phyloP scores from a whole-genome alignment of 1,140 invertebrate species.

The Alviniconcha marisindica region DNA sequence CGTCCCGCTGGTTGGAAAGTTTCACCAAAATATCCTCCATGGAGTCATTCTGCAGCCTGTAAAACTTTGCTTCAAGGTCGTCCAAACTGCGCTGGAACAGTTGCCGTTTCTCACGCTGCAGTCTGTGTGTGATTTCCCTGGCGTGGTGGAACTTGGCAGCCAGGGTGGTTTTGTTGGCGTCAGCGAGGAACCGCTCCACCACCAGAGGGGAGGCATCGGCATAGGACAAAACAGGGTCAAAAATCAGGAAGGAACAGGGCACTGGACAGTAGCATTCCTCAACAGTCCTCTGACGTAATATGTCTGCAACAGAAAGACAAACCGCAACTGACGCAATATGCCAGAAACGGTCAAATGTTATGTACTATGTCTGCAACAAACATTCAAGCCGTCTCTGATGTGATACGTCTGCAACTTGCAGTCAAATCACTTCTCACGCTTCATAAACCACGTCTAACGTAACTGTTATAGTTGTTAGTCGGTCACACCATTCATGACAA shows the following conservation, averaged over 20 bases:
- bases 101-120: constrained; percentile 35
- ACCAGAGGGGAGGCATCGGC: constrained; percentile 44
- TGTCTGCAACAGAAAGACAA: too few species aligned
- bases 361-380: too few species aligned
- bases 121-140: constrained; percentile 39
- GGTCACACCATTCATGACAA: too few species aligned
- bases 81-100: background rate
- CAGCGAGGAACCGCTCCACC: constrained; percentile 37
- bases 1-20: background rate
- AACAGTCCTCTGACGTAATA: background rate
- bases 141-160: background rate
- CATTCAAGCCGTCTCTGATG: too few species aligned
- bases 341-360: too few species aligned
- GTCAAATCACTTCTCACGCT: too few species aligned
- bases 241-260: constrained; percentile 41
- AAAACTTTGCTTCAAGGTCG: background rate
- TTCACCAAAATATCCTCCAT: background rate
- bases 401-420: too few species aligned
- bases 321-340: too few species aligned
- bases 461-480: too few species aligned
- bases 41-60: background rate
- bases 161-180: constrained; percentile 22
- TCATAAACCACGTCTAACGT: too few species aligned
- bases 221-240: constrained; percentile 45
- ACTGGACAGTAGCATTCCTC: constrained; percentile 44